phyloP scores from a whole-genome alignment of 2,888 invertebrate species.

The Aplocera efformata region DNA sequence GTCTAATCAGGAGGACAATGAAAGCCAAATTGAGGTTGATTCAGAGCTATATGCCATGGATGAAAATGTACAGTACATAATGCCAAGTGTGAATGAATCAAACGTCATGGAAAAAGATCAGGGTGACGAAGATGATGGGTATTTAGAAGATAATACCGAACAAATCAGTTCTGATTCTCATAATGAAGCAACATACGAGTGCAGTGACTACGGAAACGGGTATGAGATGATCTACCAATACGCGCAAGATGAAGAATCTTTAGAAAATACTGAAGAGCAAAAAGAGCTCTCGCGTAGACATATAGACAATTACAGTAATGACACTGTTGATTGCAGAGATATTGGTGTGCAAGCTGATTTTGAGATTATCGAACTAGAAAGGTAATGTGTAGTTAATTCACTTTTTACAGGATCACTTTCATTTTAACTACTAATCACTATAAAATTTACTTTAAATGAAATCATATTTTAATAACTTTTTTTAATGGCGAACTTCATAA shows the following conservation, averaged over 20 bases:
- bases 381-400: background rate
- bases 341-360: constrained; percentile 15
- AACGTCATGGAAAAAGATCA: background rate
- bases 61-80: constrained; percentile 10
- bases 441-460: no score
- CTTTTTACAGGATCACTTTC: no score
- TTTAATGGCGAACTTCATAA: no score
- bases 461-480: no score
- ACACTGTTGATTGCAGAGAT: constrained; percentile 2
- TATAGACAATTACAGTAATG: background rate
- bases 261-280: background rate
- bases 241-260: background rate
- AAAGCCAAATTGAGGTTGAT: constrained; percentile 10
- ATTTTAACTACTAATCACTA: no score
- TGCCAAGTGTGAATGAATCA: constrained; percentile 1
- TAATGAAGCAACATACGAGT: background rate
- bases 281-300: background rate
- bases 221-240: constrained; percentile 5
- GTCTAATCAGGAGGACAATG: background rate
- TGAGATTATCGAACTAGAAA: constrained; percentile 7
- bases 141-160: background rate
- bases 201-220: background rate
- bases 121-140: background rate
- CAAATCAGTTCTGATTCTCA: background rate
- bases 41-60: constrained; percentile 11